Evolutionary conservation across 1,140 invertebrate species (phyloP).

Genomic region (Arctopsyche grandis): DNA sequence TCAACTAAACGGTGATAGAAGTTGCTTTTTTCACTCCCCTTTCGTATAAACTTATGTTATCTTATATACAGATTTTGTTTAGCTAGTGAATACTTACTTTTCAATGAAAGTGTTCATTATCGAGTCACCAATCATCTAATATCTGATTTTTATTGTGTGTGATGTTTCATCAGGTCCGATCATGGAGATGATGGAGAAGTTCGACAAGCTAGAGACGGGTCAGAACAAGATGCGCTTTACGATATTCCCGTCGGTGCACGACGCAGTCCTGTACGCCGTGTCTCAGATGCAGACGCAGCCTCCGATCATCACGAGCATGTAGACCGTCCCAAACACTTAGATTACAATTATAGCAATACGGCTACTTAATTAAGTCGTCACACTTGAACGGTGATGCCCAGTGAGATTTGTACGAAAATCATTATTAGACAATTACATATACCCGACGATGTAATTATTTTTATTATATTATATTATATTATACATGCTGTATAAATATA

Average conservation of each 20-base stretch:
- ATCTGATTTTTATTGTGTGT: no score
- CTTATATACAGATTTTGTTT: not conserved
- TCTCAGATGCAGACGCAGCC: constrained; percentile 45
- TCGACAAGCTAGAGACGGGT: constrained; percentile 67
- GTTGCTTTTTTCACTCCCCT: no score
- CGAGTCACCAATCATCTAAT: no score
- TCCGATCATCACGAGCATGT: constrained; percentile 43
- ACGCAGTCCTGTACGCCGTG: constrained; percentile 73
- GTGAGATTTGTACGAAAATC: constrained; percentile 10
- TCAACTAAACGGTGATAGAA: no score
- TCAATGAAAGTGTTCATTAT: no score
- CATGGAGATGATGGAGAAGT: constrained; percentile 72
- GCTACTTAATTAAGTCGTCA: not conserved
- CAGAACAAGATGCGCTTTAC: constrained; percentile 64
- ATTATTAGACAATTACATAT: no score
- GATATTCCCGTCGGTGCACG: constrained; percentile 77
- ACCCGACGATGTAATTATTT: no score
- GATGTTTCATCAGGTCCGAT: constrained; percentile 68
- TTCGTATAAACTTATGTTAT: no score
- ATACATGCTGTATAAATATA: no score
- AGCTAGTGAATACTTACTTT: no score
- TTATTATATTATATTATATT: no score
- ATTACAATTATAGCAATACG: not conserved
- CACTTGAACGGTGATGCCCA: constrained; percentile 15
- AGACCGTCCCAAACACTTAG: not conserved